Base-by-base conservation (phyloP, 2,113 vertebrate species). In the Notothenia rossii region DNA sequence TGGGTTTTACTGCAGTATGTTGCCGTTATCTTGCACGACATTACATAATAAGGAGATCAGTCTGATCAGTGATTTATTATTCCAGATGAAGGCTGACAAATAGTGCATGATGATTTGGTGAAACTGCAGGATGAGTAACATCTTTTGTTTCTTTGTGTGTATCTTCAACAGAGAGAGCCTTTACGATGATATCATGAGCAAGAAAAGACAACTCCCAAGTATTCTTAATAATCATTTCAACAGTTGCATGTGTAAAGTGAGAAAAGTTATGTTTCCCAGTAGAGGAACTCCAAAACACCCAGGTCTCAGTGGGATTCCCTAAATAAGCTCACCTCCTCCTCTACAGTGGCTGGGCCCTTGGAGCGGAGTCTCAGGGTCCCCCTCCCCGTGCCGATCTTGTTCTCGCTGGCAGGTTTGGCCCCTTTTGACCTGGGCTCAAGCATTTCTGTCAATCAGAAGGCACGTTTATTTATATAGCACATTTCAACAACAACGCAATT, bases 331-430 rank as follows among this genome's bases (percentile, higher is more conserved):
- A 98, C 98, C 95, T 96, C 91, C 48, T 98, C 96, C 89, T 99
- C 98, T 61, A 99, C 91, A 0, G 96, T 98, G 5, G 97, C 98
- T 5, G 96, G 96, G 15, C 98, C 97, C 86, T 96, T 98, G 10
- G 95, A 93, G 83, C 98, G 96, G 63, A 99, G 95, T 10, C 98
- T 95, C 84, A 99, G 93, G 0, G 98, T 99, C 71, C 95, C 96
- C 86, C 90, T 95, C 10, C 96, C 96, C 5, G 91, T 96, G 59
- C 95, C 93, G 1, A 96, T 89, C 87, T 95, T 98, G 72, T 84
- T 94, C 6, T 93, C 95, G 12, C 92, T 72, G 0, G 88, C 86
- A 1, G 95, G 82, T 92, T 93, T 95, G 85, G 89, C 82, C 13
- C 94, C 93, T 87, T 93, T 97, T 66, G 96, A 95, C 60, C 98